Conservation (phyloP, 1,140 invertebrate species). For the Drosophila eugracilis region DNA sequence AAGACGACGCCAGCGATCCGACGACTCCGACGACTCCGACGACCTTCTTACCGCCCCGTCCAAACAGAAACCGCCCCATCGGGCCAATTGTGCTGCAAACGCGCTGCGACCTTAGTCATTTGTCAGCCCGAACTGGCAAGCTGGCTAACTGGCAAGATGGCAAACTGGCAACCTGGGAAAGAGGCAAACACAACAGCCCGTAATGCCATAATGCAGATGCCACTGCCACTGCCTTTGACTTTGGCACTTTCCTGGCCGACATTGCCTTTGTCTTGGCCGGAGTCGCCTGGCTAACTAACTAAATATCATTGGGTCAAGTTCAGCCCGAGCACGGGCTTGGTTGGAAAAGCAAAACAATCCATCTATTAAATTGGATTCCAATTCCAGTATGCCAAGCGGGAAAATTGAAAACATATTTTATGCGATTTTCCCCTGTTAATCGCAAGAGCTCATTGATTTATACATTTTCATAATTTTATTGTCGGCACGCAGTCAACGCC, state of each 20-base stretch:
- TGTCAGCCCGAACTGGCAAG: constrained; percentile 68
- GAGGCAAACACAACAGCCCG: constrained; percentile 13
- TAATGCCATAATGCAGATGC: constrained; percentile 46
- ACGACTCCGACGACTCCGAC: too few species aligned
- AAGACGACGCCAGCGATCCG: constrained; percentile 50
- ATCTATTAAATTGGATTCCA: constrained; percentile 54
- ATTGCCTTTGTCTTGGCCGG: constrained; percentile 26
- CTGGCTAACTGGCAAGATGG: constrained; percentile 22
- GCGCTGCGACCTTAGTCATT: constrained; percentile 75
- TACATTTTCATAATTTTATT: constrained; percentile 76
- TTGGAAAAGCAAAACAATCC: constrained; percentile 70
- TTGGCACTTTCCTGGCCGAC: constrained; percentile 66
- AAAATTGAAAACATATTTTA: constrained; percentile 70
- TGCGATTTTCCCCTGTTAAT: constrained; percentile 49
- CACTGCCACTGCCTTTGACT: constrained; percentile 33
- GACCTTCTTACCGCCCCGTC: constrained; percentile 78
- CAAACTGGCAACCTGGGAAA: constrained; percentile 48
- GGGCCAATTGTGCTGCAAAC: constrained; percentile 63
- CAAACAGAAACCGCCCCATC: constrained; percentile 70
- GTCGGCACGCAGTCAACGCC: constrained; percentile 67
- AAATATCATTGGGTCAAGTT: constrained; percentile 84
- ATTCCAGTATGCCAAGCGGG: constrained; percentile 41
- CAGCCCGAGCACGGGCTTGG: constrained; percentile 34
- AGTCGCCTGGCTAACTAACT: constrained; percentile 45
- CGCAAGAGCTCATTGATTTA: constrained; percentile 63